Conservation (phyloP, 2,888 invertebrate genomes). For the Lasioglossum vierecki region DNA sequence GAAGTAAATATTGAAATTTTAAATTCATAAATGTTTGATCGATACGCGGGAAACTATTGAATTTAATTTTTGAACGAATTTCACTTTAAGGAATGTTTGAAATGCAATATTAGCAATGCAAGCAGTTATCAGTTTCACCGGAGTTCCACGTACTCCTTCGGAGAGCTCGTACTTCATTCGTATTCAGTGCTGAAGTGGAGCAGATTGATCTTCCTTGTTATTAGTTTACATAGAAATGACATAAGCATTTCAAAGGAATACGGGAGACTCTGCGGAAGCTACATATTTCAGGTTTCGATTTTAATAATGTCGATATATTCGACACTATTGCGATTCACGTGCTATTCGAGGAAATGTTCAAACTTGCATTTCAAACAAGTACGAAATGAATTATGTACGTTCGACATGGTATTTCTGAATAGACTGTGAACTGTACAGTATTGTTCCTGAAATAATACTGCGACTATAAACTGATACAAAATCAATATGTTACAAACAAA, state of each 20-base stretch:
- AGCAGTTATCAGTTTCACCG: not conserved
- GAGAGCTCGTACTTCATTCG: not conserved
- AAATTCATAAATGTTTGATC: not conserved
- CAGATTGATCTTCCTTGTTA: not conserved
- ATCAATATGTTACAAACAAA: not conserved
- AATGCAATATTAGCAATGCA: not conserved
- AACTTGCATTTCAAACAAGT: not conserved
- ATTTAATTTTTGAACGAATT: not conserved
- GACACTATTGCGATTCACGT: not conserved
- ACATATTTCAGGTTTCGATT: constrained; percentile 8
- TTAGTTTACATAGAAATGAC: constrained; percentile 6
- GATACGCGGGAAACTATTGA: not conserved
- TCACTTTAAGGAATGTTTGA: not conserved
- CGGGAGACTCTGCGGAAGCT: not conserved
- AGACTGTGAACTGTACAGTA: not conserved
- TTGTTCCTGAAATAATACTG: not conserved
- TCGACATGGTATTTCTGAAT: not conserved
- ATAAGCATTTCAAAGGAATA: not conserved
- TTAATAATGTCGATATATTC: not conserved
- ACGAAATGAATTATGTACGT: not conserved
- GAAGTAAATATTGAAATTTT: not conserved
- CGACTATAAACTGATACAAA: no score
- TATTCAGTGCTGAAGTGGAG: not conserved
- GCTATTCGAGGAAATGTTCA: not conserved
- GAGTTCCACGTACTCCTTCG: not conserved